Base-by-base conservation (phyloP, 2,113 vertebrate genomes). In the Atlantisia rogersi region DNA sequence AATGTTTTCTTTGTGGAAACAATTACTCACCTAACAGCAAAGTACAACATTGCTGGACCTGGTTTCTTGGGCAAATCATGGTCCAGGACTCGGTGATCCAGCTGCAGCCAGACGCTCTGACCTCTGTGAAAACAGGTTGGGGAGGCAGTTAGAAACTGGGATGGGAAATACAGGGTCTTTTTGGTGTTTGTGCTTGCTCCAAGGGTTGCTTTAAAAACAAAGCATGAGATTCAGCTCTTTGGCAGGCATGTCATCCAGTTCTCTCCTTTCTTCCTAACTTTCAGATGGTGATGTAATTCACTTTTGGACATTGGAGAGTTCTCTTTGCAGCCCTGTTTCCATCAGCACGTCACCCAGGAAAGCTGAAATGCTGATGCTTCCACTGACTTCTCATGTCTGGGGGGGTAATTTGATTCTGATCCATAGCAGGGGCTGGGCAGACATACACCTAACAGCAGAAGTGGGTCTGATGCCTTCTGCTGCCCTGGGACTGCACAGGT, bases 31-130 rank as follows among this genome's bases (percentile, higher is more conserved):
- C 99, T 98, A 90, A 99, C 99, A 1, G 99, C 98, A 82, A 99
- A 99, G 95, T 98, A 98, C 94, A 99, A 97, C 67, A 98, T 97
- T 32, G 99, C 97, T 4, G 98, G 98, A 31, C 98, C 99, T 0
- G 98, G 98, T 87, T 99, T 99, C 98, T 99, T 99, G 71, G 99
- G 98, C 86, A 99, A 98, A 95, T 99, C 98, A 88, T 99, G 99
- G 85, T 99, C 99, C 65, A 99, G 98, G 91, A 99, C 99, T 96
- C 99, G 98, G 95, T 99, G 99, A 95, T 99, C 99, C 95, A 99
- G 97, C 94, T 99, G 99, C 67, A 99, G 98, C 99, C 99, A 99
- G 90, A 99, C 99, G 21, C 97, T 99, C 96, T 99, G 99, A 94
- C 99, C 99, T 86, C 99, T 99, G 94, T 29, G 56, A 81, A 94